Percentiles rank a stretch among this genome's conserved stretches.
Evolutionary conservation across 2,797 vertebrate species (phyloP).

Genomic region (Urophycis tenuis): DNA sequence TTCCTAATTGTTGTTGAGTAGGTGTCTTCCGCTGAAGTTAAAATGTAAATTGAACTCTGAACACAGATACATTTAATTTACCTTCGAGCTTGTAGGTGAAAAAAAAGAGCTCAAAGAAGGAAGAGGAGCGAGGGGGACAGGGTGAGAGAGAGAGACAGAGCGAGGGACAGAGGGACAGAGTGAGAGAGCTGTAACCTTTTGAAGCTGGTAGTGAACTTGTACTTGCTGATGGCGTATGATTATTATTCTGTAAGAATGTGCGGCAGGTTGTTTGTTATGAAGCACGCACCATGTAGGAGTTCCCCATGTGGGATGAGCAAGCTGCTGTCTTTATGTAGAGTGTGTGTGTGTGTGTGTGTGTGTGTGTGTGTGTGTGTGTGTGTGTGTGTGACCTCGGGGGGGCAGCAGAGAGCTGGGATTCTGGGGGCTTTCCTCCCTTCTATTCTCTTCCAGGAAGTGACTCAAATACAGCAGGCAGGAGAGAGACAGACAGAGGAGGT

Average conservation of each 20-base stretch:
- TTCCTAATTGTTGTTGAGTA: no score
- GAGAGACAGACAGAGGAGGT: neutral
- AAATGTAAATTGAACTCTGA: no score
- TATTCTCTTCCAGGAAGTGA: constrained; percentile 69
- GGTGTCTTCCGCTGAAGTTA: no score
- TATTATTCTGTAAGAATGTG: no score
- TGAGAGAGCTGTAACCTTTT: neutral
- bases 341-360: neutral
- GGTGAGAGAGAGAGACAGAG: neutral
- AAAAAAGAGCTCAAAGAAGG: no score
- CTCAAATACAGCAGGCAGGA: constrained; percentile 17
- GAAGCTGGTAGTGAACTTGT: neutral
- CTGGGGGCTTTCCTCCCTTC: constrained; percentile 73
- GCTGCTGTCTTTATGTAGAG: no score
- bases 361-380: constrained; percentile 2
- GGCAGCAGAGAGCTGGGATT: constrained; percentile 62
- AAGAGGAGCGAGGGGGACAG: neutral
- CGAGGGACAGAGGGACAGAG: neutral
- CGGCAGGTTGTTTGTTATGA: neutral
- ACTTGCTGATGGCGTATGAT: no score
- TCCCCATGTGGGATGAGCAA: no score
- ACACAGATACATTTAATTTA: no score
- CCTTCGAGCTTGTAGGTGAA: no score
- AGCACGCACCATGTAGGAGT: no score
- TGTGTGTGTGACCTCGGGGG: constrained; percentile 12